A percentile compares a stretch with the other conserved stretches of the same genome.
Conservation (phyloP, 2,888 invertebrate species). For the Papilio demoleus region DNA sequence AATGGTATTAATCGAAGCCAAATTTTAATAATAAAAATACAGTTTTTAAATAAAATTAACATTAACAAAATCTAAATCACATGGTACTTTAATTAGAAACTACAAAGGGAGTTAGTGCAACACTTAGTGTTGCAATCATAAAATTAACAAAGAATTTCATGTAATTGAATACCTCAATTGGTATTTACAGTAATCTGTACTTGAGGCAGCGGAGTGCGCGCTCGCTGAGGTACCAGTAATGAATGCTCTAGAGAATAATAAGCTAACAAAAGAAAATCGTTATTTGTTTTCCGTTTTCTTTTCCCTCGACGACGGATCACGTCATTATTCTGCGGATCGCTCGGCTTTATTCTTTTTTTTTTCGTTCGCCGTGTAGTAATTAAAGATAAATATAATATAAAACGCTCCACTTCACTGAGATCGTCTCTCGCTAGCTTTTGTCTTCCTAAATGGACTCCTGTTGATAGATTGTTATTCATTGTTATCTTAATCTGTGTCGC, state of each 20-base stretch:
- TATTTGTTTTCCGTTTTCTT: constrained; percentile 77
- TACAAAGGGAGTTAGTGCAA: too few relatives aligned
- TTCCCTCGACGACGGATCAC: constrained; percentile 70
- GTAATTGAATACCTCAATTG: constrained; percentile 42
- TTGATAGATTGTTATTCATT: constrained; percentile 79
- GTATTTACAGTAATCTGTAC: constrained; percentile 47
- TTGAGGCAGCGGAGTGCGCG: constrained; percentile 48
- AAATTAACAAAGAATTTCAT: constrained; percentile 38
- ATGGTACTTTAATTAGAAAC: too few relatives aligned
- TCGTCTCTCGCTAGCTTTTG: constrained; percentile 69
- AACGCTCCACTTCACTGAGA: constrained; percentile 73
- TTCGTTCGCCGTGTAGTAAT: constrained; percentile 73
- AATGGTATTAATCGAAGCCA: too few relatives aligned
- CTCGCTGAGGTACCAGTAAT: constrained; percentile 69
- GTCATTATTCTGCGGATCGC: constrained; percentile 72
- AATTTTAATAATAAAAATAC: too few relatives aligned
- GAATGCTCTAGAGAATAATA: constrained; percentile 79
- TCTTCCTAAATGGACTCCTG: constrained; percentile 74
- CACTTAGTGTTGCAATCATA: neutral
- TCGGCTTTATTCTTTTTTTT: constrained; percentile 58
- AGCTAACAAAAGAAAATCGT: constrained; percentile 81
- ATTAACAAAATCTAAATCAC: too few relatives aligned
- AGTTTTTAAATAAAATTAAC: too few relatives aligned
- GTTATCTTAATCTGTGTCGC: constrained; percentile 76
- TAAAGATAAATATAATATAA: constrained; percentile 83